Evolutionary conservation across 2,113 vertebrate species (phyloP), one percentile per base, ranked within the genome.

Genomic region (Plestiodon gilberti): DNA sequence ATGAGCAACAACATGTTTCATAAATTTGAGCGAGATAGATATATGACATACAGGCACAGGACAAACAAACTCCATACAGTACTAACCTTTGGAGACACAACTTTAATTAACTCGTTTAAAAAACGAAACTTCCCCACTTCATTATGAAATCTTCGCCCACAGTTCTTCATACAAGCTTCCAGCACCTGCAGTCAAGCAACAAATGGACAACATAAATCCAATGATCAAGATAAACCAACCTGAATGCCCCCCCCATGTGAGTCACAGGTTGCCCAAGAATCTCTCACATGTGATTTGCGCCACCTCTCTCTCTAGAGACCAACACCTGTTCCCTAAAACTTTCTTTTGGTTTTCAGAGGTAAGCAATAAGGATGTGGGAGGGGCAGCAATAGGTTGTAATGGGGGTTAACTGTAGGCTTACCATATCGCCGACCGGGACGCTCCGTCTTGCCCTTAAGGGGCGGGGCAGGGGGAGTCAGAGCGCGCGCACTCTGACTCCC

Each of bases 81-180:
- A 96, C 98, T 96, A 91, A 99, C 98, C 97, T 99, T 99, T 10
- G 98, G 98, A 89, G 98, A 99, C 78, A 99, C 98, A 59, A 99
- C 97, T 96, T 99, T 99, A 89, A 99, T 98, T 85, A 99, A 92
- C 91, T 99, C 98, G 1, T 99, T 99, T 93, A 99, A 93, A 96
- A 99, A 99, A 28, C 98, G 96, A 96, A 99, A 99, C 94, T 99
- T 99, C 2, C 98, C 98, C 65, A 99, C 98, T 97, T 99, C 98
- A 1, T 96, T 98, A 91, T 99, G 98, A 95, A 99, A 98, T 82
- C 98, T 96, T 92, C 95, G 95, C 73, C 98, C 98, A 70, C 98
- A 99, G 81, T 99, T 99, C 96, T 99, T 99, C 98, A 99, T 99
- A 79, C 98, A 98, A 57, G 98, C 98, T 93, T 99, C 98, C 43